Conservation (phyloP, 2,888 invertebrate species). For the Pinctada fucata region DNA sequence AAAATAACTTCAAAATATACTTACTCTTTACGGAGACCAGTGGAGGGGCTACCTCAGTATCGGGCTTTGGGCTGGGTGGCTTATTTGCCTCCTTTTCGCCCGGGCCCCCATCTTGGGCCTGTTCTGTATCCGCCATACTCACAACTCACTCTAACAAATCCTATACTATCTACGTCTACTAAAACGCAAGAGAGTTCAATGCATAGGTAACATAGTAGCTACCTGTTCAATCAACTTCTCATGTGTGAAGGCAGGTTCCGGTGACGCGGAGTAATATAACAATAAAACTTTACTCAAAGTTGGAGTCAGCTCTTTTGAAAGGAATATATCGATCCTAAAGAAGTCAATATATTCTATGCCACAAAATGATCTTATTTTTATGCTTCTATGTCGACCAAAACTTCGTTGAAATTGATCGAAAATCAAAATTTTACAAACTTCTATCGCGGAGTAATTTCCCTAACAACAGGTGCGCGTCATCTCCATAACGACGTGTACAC, state of each 20-base stretch:
- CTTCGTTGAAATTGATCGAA: too few relatives aligned
- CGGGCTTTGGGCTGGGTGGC: conserved; percentile 73
- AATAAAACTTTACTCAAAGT: too few relatives aligned
- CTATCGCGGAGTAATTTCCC: conserved; percentile 43
- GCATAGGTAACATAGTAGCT: not conserved
- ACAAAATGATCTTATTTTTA: too few relatives aligned
- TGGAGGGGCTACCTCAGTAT: conserved; percentile 71
- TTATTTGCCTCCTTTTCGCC: conserved; percentile 73
- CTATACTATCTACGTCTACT: conserved; percentile 8
- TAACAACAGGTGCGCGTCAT: conserved; percentile 32
- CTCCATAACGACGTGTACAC: conserved; percentile 52
- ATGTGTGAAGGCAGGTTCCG: conserved; percentile 23
- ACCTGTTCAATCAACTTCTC: conserved; percentile 16
- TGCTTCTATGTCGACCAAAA: too few relatives aligned
- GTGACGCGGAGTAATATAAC: conserved; percentile 25
- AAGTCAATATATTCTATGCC: too few relatives aligned
- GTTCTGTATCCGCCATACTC: conserved; percentile 60
- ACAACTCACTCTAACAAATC: conserved; percentile 7
- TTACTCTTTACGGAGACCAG: conserved; percentile 69
- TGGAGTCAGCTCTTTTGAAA: too few relatives aligned
- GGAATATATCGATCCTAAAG: too few relatives aligned
- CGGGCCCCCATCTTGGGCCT: conserved; percentile 55
- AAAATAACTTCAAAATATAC: conserved; percentile 12
- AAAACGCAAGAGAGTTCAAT: not conserved
- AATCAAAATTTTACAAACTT: not conserved